Conservation (phyloP, 2,888 invertebrate genomes). For the Poecilus cupreus region DNA sequence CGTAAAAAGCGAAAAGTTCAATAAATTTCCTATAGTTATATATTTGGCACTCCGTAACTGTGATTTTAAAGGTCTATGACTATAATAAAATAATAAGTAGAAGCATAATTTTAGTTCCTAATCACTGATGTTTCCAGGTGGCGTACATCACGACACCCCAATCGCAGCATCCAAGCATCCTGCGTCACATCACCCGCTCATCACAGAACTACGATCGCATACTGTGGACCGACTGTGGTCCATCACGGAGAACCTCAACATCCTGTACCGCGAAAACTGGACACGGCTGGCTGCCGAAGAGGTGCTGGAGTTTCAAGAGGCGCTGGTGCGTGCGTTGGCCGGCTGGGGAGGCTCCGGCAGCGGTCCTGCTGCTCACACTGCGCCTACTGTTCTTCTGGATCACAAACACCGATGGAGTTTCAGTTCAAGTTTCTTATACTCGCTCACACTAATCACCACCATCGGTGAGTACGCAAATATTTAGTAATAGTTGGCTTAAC, state of each 20-base stretch:
- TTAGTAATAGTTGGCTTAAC: too few relatives aligned
- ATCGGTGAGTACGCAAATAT: conserved; percentile 90
- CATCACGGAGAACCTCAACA: conserved; percentile 90
- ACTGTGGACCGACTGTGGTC: conserved; percentile 90
- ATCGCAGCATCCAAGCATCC: conserved; percentile 81
- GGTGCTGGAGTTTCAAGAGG: conserved; percentile 88
- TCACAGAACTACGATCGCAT: conserved; percentile 78
- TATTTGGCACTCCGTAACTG: too few relatives aligned
- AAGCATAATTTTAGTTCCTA: too few relatives aligned
- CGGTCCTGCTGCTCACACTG: conserved; percentile 71
- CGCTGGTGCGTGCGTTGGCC: conserved; percentile 73
- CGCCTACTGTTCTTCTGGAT: conserved; percentile 68
- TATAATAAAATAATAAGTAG: too few relatives aligned
- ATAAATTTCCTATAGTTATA: too few relatives aligned
- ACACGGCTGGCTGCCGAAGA: conserved; percentile 90
- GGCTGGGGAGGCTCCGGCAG: conserved; percentile 64
- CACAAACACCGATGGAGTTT: conserved; percentile 88
- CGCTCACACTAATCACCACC: conserved; percentile 94
- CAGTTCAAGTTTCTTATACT: conserved; percentile 93
- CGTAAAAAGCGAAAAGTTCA: too few relatives aligned
- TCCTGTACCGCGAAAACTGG: conserved; percentile 94
- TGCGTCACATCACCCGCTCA: conserved; percentile 69
- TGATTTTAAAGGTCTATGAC: too few relatives aligned
- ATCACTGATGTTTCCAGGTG: conserved; percentile 55
- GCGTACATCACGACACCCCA: conserved; percentile 75